Conservation (phyloP, 2,113 vertebrate genomes). For the Siniperca knerii region DNA sequence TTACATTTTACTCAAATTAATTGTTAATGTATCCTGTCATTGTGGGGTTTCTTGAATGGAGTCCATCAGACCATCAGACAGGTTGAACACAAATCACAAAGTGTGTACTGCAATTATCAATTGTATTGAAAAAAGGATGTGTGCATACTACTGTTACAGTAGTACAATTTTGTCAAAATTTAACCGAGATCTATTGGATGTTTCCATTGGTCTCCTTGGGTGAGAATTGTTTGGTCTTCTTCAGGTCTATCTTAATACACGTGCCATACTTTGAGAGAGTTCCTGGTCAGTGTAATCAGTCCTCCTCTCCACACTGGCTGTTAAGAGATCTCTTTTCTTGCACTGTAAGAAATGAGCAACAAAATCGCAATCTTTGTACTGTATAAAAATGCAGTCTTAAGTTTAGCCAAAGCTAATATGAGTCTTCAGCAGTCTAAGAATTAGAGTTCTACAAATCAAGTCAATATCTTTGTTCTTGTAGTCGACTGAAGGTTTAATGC, state of each 20-base stretch:
- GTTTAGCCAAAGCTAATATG: no score
- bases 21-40: no score
- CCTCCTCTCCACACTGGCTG: neutral
- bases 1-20: neutral
- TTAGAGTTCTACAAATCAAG: no score
- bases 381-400: no score
- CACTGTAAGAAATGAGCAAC: neutral
- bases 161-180: neutral
- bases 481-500: neutral
- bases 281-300: neutral
- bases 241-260: neutral
- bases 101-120: no score
- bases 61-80: no score
- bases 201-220: neutral
- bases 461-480: no score
- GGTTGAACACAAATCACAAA: neutral
- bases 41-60: no score
- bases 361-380: no score
- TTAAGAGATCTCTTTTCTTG: neutral
- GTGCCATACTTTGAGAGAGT: neutral
- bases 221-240: neutral
- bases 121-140: neutral
- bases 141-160: no score
- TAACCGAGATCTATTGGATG: neutral
- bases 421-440: no score